phyloP scores from a whole-genome alignment of 1,140 invertebrate species.

The Octopus sinensis region DNA sequence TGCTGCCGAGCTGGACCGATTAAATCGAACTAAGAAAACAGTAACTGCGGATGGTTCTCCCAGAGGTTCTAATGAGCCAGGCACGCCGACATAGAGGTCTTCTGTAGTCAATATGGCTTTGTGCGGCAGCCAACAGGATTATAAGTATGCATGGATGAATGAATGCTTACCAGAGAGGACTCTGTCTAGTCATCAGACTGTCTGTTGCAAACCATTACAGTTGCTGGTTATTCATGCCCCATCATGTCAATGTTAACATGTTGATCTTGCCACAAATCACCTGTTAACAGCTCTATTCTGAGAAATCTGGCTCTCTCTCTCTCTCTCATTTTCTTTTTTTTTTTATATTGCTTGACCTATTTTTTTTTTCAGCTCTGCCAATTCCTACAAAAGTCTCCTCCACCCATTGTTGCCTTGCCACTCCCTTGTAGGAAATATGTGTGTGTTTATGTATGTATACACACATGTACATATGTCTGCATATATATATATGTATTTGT shows the following conservation, averaged over 20 bases:
- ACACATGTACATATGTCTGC: neutral
- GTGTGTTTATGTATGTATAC: neutral
- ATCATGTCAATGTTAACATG: neutral
- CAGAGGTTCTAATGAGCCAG: neutral
- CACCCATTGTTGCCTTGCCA: neutral
- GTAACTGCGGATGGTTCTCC: neutral
- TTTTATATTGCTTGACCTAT: neutral
- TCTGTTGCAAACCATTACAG: constrained; percentile 7
- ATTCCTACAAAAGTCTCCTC: neutral
- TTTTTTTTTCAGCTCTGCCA: neutral
- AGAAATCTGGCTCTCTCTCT: neutral
- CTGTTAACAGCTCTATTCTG: neutral
- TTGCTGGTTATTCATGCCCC: neutral
- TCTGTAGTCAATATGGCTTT: neutral
- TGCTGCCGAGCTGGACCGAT: constrained; percentile 85
- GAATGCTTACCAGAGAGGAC: constrained; percentile 1
- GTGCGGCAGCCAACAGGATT: neutral
- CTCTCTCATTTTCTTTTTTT: neutral
- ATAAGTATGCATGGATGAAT: constrained; percentile 6
- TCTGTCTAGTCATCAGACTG: neutral
- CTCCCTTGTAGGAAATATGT: neutral
- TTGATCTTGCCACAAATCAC: neutral
- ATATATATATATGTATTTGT: neutral
- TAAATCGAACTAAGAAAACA: constrained; percentile 71
- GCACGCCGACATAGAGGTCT: neutral